Base-by-base conservation (phyloP, 2,113 vertebrate genomes). In the Esox niger region DNA sequence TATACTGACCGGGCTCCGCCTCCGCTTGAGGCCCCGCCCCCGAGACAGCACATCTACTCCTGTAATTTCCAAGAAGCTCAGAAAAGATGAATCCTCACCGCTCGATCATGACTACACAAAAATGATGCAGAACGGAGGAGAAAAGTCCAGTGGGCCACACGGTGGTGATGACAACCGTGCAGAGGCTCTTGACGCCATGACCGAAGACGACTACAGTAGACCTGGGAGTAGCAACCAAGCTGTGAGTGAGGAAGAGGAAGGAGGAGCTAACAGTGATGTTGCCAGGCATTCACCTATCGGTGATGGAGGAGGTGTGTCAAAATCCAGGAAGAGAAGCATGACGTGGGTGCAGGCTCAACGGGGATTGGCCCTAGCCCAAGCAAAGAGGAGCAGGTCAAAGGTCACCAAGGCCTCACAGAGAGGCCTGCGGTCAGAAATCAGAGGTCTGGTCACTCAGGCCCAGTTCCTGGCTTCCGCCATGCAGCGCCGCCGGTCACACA, bases 11-110 rank as follows among this genome's bases (percentile, higher is more conserved):
- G 54, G 68, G 2, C 83, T 80, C 5, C 68, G 68, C 66, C 68
- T 58, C 69, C 79, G 79, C 68, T 32, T 82, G n/a, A 80, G 73
- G 67, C 31, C 25, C 9, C 54, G 59, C 21, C 29, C 59, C 21
- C 4, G 17, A 57, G 59, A 75, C n/a, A n/a, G 1, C 30, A 70
- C 1, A n/a, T 3, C 0, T 3, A 13, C 3, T 1, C 11, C 49
- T 31, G 25, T 47, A 20, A 52, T 9, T 31, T 2, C 20, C 1
- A 67, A 76, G 32, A 82, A 74, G 46, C 8, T 1, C 46, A 49
- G 17, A 66, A 35, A 71, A 33, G 52, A 62, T 1, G 52, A 58
- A 20, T 54, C 10, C 5, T 23, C 55, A 6, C 5, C 23, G 2
- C 1, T 62, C n/a, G 11, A 11, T 3, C 8, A 15, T 17, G 29